Percentiles rank a stretch among this genome's conserved stretches.
phyloP scores from a whole-genome alignment of 1,140 invertebrate species.

The Euwallacea fornicatus region DNA sequence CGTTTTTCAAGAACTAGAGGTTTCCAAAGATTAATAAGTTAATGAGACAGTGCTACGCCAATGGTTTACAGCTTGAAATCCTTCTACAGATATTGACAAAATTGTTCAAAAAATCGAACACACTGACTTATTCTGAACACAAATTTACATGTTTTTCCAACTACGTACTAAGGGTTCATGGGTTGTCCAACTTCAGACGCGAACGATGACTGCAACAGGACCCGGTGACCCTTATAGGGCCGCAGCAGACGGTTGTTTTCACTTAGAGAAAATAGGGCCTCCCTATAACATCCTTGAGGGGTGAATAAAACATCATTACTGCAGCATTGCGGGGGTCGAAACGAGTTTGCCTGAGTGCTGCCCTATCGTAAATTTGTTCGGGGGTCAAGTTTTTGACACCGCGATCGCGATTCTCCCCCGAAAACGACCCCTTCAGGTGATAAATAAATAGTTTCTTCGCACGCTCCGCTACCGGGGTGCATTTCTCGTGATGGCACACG shows the following conservation, averaged over 20 bases:
- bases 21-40: too few relatives aligned
- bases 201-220: too few relatives aligned
- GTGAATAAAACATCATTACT: conserved; percentile 16
- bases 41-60: too few relatives aligned
- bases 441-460: conserved; percentile 32
- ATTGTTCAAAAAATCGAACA: too few relatives aligned
- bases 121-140: too few relatives aligned
- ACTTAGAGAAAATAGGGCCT: conserved; percentile 2
- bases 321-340: conserved; percentile 7
- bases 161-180: too few relatives aligned
- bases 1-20: too few relatives aligned
- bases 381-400: background rate
- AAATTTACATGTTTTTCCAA: too few relatives aligned
- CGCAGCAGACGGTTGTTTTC: background rate
- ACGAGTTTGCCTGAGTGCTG: conserved; percentile 7
- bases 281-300: background rate
- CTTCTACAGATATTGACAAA: too few relatives aligned
- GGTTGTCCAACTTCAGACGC: too few relatives aligned
- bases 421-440: conserved; percentile 23
- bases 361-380: background rate
- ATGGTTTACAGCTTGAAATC: too few relatives aligned
- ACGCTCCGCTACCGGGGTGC: conserved; percentile 9
- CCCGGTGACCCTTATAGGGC: too few relatives aligned
- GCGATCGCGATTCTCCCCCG: background rate
- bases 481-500: background rate